Base-by-base conservation (phyloP, 2,797 vertebrate species). In the Cynodonichthys magdalenae region DNA sequence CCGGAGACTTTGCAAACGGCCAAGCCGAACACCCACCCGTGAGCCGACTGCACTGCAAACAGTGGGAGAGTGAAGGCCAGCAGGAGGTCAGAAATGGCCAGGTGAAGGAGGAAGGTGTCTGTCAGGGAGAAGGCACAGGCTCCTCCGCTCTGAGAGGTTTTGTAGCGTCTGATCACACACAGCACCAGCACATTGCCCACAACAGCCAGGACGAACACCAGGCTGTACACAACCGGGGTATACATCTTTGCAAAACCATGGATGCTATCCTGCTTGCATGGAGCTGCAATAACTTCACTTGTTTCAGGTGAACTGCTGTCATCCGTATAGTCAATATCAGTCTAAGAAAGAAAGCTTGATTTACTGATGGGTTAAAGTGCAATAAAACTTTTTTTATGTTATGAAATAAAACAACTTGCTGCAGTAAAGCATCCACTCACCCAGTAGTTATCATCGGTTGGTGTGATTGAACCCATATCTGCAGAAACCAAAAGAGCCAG, bases 81-180 rank as follows among this genome's bases (percentile, higher is more conserved):
- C 19, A 95, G 81, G 8, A 95, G 88, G 82, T 95, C 94, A 1
- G 94, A 92, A 36, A 94, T 76, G 48, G 94, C 94, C 81, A 95
- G 80, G 77, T 95, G 94, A 4, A 95, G 91, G 65, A 95, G 89
- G 74, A 93, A 93, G 24, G 90, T 93, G 79, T 94, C 92, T 0
- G 89, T 93, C 59, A 93, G 84, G 4, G 91, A 92, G 72, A 90
- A 93, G 34, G 90, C 75, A 17, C 92, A 92, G 44, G 72, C 62
- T 15, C 87, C 86, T 0, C 87, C 63, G 0, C 78, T 77, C 52
- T 75, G 81, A 56, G 86, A 86, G 63, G 46, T 88, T 15, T 90
- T 82, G 73, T 93, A 93, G 55, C 92, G 92, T 0, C 81, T 86
- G 72, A 93, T 91, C 65, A 93, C 93, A 10, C 90, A 88, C 50